Percentiles rank a stretch among this genome's conserved stretches.
Evolutionary conservation across 2,113 vertebrate species (phyloP).

Genomic region (Channa maculata): DNA sequence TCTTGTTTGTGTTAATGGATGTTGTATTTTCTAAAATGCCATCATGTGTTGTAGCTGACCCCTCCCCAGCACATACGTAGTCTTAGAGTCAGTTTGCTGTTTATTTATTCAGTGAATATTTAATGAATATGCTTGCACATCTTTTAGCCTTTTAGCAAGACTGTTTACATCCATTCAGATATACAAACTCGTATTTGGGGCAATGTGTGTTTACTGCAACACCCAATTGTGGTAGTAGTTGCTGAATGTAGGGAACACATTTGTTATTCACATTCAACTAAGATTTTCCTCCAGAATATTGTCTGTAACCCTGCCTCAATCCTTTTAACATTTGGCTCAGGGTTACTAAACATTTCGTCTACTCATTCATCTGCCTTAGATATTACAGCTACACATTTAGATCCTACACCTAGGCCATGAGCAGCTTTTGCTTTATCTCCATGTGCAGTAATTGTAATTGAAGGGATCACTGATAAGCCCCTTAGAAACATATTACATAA

Average conservation of each 20-base stretch:
- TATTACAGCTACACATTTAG: conserved; percentile 49
- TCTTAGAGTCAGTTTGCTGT: conserved; percentile 1
- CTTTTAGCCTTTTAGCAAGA: conserved; percentile 29
- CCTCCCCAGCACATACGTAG: neutral
- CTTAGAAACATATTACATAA: conserved; percentile 47
- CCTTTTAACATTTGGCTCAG: conserved; percentile 29
- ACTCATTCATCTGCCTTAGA: conserved; percentile 53
- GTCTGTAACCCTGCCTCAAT: conserved; percentile 1
- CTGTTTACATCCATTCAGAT: conserved; percentile 30
- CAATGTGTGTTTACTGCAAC: conserved; percentile 1
- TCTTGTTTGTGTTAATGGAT: conserved; percentile 8
- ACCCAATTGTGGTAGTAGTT: conserved; percentile 7
- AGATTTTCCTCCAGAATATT: neutral
- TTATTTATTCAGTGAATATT: conserved; percentile 28
- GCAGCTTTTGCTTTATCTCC: conserved; percentile 51
- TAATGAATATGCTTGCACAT: conserved; percentile 43
- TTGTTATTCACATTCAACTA: neutral
- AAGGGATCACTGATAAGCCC: conserved; percentile 61
- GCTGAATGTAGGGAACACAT: conserved; percentile 4
- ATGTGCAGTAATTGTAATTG: conserved; percentile 44
- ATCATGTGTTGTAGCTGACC: conserved; percentile 1
- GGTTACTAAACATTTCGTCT: conserved; percentile 17
- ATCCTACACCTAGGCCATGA: conserved; percentile 51
- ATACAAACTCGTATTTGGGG: conserved; percentile 13
- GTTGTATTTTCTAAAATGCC: conserved; percentile 11